These are phyloP conservation scores for Saxicola maurus DNA, from an alignment of 2,797 vertebrate genomes.

Conservation along the genomic window DNA sequence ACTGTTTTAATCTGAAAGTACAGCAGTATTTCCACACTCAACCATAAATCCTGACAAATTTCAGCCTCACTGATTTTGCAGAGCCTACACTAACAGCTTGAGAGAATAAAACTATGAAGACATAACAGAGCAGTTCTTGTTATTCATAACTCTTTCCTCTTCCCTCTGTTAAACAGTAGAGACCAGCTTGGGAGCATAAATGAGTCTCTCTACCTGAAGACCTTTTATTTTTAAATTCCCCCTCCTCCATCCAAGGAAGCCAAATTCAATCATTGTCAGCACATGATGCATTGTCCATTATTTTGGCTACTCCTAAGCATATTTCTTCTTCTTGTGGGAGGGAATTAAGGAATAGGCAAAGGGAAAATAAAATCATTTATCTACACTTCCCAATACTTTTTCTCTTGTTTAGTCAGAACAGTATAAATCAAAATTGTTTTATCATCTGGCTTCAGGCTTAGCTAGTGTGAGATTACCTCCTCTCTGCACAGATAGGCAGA, in stretches of 20 bases:
- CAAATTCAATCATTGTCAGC: neutral
- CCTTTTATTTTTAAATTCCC: neutral
- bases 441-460: neutral
- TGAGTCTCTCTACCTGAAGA: neutral
- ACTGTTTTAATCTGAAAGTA: slow-evolving; percentile 14
- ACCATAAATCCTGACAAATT: slow-evolving; percentile 47
- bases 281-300: neutral
- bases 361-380: neutral
- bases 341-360: neutral
- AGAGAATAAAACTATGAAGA: slow-evolving; percentile 18
- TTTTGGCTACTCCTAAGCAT: neutral
- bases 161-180: neutral
- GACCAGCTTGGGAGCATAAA: neutral
- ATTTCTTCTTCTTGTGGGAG: neutral
- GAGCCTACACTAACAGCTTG: slow-evolving; percentile 3
- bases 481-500: neutral
- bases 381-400: neutral
- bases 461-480: neutral
- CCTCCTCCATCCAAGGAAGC: neutral
- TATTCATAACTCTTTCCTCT: neutral
- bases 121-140: neutral
- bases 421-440: neutral
- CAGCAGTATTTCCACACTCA: neutral
- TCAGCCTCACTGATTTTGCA: slow-evolving; percentile 19
- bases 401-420: neutral